These are phyloP conservation scores for Tychaedon coryphoeus DNA, from an alignment of 2,113 vertebrate species.

Conservation along the genomic window DNA sequence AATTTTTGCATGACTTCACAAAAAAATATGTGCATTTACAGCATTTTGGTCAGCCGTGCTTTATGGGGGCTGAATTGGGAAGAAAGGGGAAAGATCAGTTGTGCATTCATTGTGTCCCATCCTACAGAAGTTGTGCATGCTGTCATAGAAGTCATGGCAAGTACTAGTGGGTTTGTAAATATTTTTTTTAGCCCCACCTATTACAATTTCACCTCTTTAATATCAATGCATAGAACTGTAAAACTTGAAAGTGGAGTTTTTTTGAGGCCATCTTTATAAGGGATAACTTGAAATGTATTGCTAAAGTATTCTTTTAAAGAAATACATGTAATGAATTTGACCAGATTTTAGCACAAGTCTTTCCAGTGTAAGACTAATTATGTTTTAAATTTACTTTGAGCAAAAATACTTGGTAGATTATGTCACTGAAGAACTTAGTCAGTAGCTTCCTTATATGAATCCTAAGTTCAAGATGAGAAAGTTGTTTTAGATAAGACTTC, in stretches of 20 bases:
- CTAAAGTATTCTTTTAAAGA: not conserved
- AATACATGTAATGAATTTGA: not conserved
- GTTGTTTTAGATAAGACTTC: not conserved
- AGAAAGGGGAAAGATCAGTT: not conserved
- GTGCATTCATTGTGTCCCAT: not conserved
- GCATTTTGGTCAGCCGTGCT: not conserved
- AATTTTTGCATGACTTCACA: conserved; percentile 12
- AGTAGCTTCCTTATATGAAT: not conserved
- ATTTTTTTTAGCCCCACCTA: not conserved
- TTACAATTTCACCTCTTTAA: not conserved
- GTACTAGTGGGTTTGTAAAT: not conserved
- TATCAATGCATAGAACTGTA: not conserved
- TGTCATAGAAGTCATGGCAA: not conserved
- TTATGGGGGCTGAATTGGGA: not conserved
- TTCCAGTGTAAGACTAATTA: not conserved
- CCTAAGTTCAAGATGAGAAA: not conserved
- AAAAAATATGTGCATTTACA: not conserved
- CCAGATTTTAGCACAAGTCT: not conserved
- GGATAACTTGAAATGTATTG: not conserved
- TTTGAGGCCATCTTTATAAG: not conserved
- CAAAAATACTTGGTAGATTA: not conserved
- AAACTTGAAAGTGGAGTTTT: not conserved
- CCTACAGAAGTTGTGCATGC: not conserved
- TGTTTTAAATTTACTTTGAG: not conserved
- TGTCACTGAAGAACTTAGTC: not conserved